Base-by-base conservation (phyloP, 2,797 vertebrate genomes). In the Microtus agrestis region DNA sequence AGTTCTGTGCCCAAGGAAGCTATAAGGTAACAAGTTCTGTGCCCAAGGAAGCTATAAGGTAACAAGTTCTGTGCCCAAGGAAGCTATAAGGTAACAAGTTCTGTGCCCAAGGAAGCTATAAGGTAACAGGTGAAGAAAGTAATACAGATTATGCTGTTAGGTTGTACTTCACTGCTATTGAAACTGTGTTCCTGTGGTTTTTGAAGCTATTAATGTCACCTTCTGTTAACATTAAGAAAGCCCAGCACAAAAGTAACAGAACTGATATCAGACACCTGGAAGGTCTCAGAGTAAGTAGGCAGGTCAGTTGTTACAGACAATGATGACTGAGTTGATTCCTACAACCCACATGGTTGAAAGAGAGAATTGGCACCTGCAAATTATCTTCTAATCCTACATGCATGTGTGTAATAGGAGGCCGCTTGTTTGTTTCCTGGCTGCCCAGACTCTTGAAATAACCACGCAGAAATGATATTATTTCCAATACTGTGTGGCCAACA, bases 191-290 rank as follows among this genome's bases (percentile, higher is more conserved):
- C 15, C 15, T 73, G 6, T 34, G 25, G n/a, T 85, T 80, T 37
- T 67, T 78, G 61, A 80, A 87, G 81, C 11, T 17, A 80, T 69
- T 85, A 48, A 54, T 95, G 71, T 54, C 15, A 59, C 9, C 25
- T 88, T 93, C 59, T 69, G 12, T 67, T 80, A 84, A 94, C 40
- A 93, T 51, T 88, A 86, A 94, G 95, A 81, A 73, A 92, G 40
- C 78, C n/a, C 31, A 84, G 81, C 15, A 86, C 10, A 88, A 92
- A 94, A 89, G n/a, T 78, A 93, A 61, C 9, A 82, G 74, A 89
- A 71, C 25, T 25, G 11, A 67, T 82, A 15, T 89, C 15, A 27
- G 59, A 87, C 69, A 15, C 31, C 84, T 51, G 2, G 61, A 92
- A 89, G 51, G 11, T 56, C 43, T 74, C 21, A 34, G 87, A 89